Evolutionary conservation across 2,113 vertebrate genomes (phyloP).

Genomic region (Garra rufa): DNA sequence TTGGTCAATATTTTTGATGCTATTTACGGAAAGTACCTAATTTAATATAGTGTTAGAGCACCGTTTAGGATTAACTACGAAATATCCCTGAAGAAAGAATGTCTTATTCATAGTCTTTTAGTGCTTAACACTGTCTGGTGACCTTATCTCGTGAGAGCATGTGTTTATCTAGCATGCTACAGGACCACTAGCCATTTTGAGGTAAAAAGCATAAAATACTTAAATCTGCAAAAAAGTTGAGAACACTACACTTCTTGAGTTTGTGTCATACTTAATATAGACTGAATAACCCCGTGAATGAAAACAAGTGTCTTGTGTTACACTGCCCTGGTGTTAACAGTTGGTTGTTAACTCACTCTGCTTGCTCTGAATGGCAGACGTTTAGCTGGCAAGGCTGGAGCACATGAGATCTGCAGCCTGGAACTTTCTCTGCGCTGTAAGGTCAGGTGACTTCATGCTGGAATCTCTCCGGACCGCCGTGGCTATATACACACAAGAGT

Average conservation of each 20-base stretch:
- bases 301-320: neutral
- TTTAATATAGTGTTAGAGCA: neutral
- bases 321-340: neutral
- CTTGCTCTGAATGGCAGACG: neutral
- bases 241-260: neutral
- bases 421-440: constrained; percentile 71
- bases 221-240: neutral
- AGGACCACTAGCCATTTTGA: constrained; percentile 1
- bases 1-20: neutral
- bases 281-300: neutral
- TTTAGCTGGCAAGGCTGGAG: constrained; percentile 21
- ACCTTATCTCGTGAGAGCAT: constrained; percentile 37
- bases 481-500: constrained; percentile 67
- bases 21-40: neutral
- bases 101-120: neutral
- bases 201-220: neutral
- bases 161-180: constrained; percentile 18
- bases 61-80: neutral
- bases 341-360: neutral
- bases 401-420: constrained; percentile 56
- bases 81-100: neutral
- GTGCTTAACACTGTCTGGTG: neutral
- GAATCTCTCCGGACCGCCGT: constrained; percentile 57
- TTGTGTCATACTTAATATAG: neutral
- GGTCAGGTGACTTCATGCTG: constrained; percentile 73